A percentile compares a stretch with the other conserved stretches of the same genome.
phyloP scores from a whole-genome alignment of 2,797 vertebrate genomes.

The Rousettus madagascariensis region DNA sequence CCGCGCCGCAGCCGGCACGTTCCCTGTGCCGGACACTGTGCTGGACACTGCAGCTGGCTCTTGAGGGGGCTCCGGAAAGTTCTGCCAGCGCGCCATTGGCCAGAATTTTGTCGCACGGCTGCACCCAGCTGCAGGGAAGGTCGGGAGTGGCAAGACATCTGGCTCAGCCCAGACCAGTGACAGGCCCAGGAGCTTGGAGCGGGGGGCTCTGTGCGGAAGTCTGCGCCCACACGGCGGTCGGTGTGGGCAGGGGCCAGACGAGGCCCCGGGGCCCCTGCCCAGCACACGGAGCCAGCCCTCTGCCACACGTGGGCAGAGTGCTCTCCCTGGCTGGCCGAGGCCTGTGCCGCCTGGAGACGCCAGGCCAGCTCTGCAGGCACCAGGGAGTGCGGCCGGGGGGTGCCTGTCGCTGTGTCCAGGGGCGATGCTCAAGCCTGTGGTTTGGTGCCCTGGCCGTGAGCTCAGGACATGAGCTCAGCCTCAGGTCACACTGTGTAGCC shows the following conservation, averaged over 20 bases:
- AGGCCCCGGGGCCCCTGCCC: rapidly evolving
- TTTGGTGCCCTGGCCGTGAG: neutral
- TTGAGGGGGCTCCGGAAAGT: neutral
- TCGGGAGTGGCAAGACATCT: rapidly evolving
- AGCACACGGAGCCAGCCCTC: neutral
- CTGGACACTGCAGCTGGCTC: too few species aligned
- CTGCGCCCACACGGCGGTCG: neutral
- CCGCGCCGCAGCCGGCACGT: too few species aligned
- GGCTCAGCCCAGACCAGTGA: neutral
- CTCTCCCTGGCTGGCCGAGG: neutral
- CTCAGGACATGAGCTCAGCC: neutral
- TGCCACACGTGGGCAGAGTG: rapidly evolving
- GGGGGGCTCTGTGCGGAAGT: neutral
- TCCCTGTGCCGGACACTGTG: too few species aligned
- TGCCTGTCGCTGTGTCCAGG: too few species aligned
- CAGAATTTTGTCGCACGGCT: neutral
- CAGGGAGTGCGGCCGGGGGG: neutral
- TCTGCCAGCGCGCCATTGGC: neutral
- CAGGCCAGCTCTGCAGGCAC: neutral
- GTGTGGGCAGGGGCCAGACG: neutral
- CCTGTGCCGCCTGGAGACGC: neutral
- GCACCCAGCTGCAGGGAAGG: neutral
- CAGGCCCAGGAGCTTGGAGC: too few species aligned
- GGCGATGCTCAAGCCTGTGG: rapidly evolving
- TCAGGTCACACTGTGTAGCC: rapidly evolving